Base-by-base conservation (phyloP, 1,140 invertebrate genomes). In the Zaprionus taronus region DNA sequence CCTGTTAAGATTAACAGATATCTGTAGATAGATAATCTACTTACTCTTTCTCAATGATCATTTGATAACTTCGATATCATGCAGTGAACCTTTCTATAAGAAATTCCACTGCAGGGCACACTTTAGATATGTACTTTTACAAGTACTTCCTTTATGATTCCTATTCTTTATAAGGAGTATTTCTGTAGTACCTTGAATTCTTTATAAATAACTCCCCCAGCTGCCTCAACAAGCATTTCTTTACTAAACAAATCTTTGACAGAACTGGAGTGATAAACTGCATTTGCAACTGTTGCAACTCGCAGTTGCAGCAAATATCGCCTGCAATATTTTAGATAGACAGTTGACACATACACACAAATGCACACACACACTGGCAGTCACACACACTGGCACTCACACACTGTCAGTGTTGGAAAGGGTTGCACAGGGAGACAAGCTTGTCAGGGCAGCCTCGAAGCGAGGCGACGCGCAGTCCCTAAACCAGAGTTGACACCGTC, bases 241-340 rank as follows among this genome's bases (percentile, higher is more conserved):
- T 58, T 58, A 62, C 15, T 67, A 34, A 49, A 62, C 38, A 77
- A 72, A 77, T 71, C 72, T 72, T 72, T 72, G 73, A 65, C 63
- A 72, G 44, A 38, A 38, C 36, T 38, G 17, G 4, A 53, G 57
- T 77, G 63, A 62, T 77, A 77, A 72, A 47, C 68, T 65, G 61
- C 72, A 70, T 63, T 38, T 51, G 44, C 57, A 58, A 17, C 31
- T 17, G 31, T 34, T 34, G 31, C 61, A 61, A 62, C 28, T 53
- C 15, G 31, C 24, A 44, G 28, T 24, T 67, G 53, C 47, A 41
- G 57, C 63, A 63, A 69, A 47, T 49, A 49, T 62, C 41, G 12
- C n/a, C n/a, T 28, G 53, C 65, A 55, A 79, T 79, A 76, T 76
- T 72, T 77, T 77, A 68, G 74, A 77, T 60, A 69, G 75, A 80